Percentiles rank a stretch among this genome's conserved stretches.
Evolutionary conservation across 1,140 invertebrate species (phyloP).

Genomic region (Drosophila bocki): DNA sequence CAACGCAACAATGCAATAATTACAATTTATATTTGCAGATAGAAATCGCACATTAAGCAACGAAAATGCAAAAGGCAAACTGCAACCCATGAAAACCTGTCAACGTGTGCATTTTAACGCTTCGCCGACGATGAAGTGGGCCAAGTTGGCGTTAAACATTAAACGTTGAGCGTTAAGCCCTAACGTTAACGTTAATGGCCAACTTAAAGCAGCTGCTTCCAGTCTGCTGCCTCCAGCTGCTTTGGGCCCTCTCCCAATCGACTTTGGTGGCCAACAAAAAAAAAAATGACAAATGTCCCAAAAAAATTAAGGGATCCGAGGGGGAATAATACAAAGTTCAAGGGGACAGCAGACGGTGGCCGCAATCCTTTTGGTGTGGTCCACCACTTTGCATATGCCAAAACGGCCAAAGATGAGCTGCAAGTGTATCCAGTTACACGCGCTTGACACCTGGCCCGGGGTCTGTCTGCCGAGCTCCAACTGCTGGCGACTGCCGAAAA

Average conservation of each 20-base stretch:
- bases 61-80: slow-evolving; percentile 37
- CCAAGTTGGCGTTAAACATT: slow-evolving; percentile 33
- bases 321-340: neutral
- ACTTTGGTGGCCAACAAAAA: slow-evolving; percentile 67
- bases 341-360: slow-evolving; percentile 54
- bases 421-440: slow-evolving; percentile 59
- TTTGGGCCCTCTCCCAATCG: slow-evolving; percentile 37
- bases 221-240: slow-evolving; percentile 56
- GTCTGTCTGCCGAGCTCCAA: slow-evolving; percentile 7
- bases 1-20: slow-evolving; percentile 75
- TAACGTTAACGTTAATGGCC: slow-evolving; percentile 35
- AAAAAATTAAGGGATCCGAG: slow-evolving; percentile 1
- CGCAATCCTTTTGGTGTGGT: slow-evolving; percentile 60
- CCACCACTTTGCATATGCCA: slow-evolving; percentile 65
- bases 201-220: slow-evolving; percentile 25
- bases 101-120: slow-evolving; percentile 81
- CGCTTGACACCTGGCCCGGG: slow-evolving; percentile 69
- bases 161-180: slow-evolving; percentile 6
- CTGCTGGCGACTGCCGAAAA: slow-evolving; percentile 60
- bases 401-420: slow-evolving; percentile 7
- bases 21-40: slow-evolving; percentile 81
- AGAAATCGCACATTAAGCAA: slow-evolving; percentile 79
- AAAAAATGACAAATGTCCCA: slow-evolving; percentile 23
- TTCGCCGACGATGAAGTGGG: slow-evolving; percentile 53
- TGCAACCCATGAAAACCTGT: slow-evolving; percentile 65